These are phyloP conservation scores for Carlito syrichta DNA, from an alignment of 2,113 vertebrate genomes.

Conservation along the genomic window DNA sequence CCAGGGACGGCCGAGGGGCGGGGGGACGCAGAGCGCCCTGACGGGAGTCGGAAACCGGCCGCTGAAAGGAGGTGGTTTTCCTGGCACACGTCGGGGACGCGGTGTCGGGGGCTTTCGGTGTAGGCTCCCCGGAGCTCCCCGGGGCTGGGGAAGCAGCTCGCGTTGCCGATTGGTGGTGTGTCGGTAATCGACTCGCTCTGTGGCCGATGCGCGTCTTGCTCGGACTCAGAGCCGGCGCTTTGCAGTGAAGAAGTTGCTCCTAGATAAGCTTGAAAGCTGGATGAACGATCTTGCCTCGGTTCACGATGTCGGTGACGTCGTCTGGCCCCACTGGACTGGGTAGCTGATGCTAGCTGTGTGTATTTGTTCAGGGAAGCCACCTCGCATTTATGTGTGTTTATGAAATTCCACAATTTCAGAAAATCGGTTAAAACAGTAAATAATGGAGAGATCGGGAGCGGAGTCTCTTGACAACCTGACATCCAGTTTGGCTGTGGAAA, in stretches of 20 bases:
- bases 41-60: too few species aligned
- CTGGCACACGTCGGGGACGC: too few species aligned
- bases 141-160: too few species aligned
- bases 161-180: too few species aligned
- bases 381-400: neutral
- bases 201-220: too few species aligned
- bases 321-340: neutral
- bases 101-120: too few species aligned
- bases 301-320: neutral
- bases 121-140: too few species aligned
- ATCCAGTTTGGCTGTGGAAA: neutral
- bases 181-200: too few species aligned
- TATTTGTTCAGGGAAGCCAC: neutral
- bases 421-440: neutral
- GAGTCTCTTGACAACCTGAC: neutral
- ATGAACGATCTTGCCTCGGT: neutral
- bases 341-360: neutral
- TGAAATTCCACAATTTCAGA: conserved; percentile 1
- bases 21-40: too few species aligned
- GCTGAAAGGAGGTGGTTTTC: too few species aligned
- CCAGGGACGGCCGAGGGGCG: too few species aligned
- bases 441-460: neutral
- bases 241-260: neutral
- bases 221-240: too few species aligned
- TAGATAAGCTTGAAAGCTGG: neutral